Base-by-base conservation (phyloP, 1,140 invertebrate genomes). In the Parasteatoda tepidariorum region DNA sequence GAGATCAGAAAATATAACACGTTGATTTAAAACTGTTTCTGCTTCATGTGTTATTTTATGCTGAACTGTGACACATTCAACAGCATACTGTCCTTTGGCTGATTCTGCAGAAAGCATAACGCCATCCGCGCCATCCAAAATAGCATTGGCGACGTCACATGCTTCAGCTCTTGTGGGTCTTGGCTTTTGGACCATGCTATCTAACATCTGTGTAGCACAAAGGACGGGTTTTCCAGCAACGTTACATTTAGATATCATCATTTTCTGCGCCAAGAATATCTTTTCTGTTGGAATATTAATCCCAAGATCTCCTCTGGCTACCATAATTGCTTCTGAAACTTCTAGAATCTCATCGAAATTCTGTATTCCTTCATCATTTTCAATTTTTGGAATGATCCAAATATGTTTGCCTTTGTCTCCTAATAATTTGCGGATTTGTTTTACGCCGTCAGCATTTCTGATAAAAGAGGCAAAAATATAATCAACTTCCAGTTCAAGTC, bases 381-480 rank as follows among this genome's bases (percentile, higher is more conserved):
- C 97, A 86, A 99, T 97, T 90, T 99, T 99, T 31, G 97, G 96
- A 87, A 99, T 97, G 84, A 99, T 95, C 87, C 95, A 92, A 84
- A 98, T 98, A 85, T 96, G 93, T 88, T 97, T 97, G n/a, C 97
- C 98, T 87, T 96, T 93, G 94, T 54, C 96, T 88, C 92, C 96
- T 33, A 99, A 91, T 87, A 99, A 94, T 61, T 90, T 88, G 55
- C 97, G 93, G 84, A 99, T 98, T 88, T 97, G 95, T 3, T 92
- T 89, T 15, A 99, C 91, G 54, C 96, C 97, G 0, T 92, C 92
- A 34, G 95, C 97, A 89, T 96, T 94, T 86, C 98, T 92, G 87
- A 99, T 99, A 89, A 99, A 99, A 0, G 97, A 99, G 0, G 98
- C 98, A 89, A 99, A 99, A 76, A 99, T 92, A 93, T 99, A 99